Evolutionary conservation across 92 coral and sea anemone species (phyloP).

Genomic region (Virgularia gustaviana): DNA sequence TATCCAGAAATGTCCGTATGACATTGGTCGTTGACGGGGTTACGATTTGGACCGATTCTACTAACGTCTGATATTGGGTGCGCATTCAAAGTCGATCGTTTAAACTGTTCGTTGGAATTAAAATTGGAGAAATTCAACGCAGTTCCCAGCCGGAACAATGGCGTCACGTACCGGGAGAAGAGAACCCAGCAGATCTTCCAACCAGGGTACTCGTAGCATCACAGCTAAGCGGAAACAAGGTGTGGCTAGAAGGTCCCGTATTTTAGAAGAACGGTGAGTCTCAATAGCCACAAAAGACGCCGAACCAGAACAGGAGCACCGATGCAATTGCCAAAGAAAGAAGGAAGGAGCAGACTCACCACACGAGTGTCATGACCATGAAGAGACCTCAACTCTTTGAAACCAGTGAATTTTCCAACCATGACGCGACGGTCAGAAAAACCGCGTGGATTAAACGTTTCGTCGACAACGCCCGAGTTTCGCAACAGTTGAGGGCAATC

Average conservation of each 20-base stretch:
- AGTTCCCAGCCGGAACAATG: slow-evolving; percentile 33
- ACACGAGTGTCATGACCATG: no score
- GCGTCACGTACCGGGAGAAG: slow-evolving; percentile 32
- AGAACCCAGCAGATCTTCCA: slow-evolving; percentile 39
- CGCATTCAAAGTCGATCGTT: slow-evolving; percentile 38
- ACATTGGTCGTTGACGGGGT: slow-evolving; percentile 32
- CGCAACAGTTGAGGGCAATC: background rate
- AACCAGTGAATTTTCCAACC: slow-evolving; percentile 31
- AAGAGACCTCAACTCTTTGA: slow-evolving; percentile 18
- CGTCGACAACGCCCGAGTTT: slow-evolving; percentile 24
- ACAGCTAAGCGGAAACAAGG: slow-evolving; percentile 13
- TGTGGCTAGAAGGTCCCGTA: slow-evolving; percentile 44
- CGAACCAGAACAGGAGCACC: slow-evolving; percentile 1
- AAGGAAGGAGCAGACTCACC: background rate
- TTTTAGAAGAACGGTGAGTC: slow-evolving; percentile 32
- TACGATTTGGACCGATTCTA: no score
- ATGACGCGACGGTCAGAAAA: slow-evolving; percentile 19
- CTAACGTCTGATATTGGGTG: slow-evolving; percentile 53
- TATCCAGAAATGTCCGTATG: slow-evolving; percentile 16
- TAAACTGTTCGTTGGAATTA: slow-evolving; percentile 40
- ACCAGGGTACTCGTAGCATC: slow-evolving; percentile 38
- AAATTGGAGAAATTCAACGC: slow-evolving; percentile 45
- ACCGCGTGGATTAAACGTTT: slow-evolving; percentile 52
- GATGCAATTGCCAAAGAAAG: slow-evolving; percentile 12
- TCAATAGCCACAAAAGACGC: slow-evolving; percentile 39